Evolutionary conservation across 2,888 invertebrate genomes (phyloP), one percentile per base, ranked within the genome.

Genomic region (Microctonus aethiopoides): DNA sequence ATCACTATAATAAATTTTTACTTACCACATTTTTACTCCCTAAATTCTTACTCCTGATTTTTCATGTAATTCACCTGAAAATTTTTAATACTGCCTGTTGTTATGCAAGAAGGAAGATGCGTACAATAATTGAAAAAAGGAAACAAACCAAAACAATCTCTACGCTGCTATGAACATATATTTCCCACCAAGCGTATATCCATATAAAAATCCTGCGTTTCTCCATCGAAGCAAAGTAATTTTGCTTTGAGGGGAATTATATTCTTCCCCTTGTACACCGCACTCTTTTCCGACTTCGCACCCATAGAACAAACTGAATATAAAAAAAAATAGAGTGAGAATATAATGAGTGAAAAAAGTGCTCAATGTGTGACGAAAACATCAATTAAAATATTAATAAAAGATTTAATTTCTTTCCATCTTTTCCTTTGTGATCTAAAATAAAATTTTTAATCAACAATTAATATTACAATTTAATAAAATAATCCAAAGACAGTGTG

Each of bases 151-250:
- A 72, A 62, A 76, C 76, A 75, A 72, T 64, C 70, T 77, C 77
- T 74, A 82, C 80, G 81, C 76, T 79, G 77, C 76, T 76, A 74
- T 81, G 81, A 76, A 78, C 79, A 78, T 82, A n/a, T n/a, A 80
- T 80, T 82, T 82, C 76, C 79, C 78, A 81, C 80, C 75, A 76
- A 66, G 61, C 70, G 70, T 70, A n/a, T n/a, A 70, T 60, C 70
- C 36, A 59, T 36, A 65, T 46, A 51, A 59, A 59, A 24, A 56
- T 63, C 56, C 24, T 26, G 16, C 41, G 16, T 54, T 11, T 20
- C 52, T 20, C 11, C 7, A 29, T 57, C 16, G 24, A 29, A 20
- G 51, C 32, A 13, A 54, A 26, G 64, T 32, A 54, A 64, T 54
- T 22, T 39, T 39, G 11, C 13, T n/a, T 60, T 4, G 60, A 22